These are phyloP conservation scores for Echinarachnius parma DNA, from an alignment of 53 echinoderm and acorn worm genomes.

Conservation along the genomic window DNA sequence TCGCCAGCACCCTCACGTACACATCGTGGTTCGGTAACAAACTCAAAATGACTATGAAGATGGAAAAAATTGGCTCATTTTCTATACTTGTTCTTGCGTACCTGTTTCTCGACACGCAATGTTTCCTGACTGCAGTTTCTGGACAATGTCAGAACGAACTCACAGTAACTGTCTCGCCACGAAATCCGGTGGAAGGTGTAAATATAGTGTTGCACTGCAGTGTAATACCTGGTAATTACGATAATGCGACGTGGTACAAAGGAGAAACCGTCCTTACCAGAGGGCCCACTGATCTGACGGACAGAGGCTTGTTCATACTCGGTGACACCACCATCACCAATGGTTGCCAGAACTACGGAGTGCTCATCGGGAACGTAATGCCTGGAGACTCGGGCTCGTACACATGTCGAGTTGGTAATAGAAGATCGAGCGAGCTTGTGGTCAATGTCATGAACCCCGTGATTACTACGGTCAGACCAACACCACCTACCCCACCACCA, in stretches of 20 bases:
- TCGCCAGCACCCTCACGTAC: too few species aligned
- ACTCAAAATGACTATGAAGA: too few species aligned
- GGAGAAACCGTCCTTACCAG: not conserved
- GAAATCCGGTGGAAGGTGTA: not conserved
- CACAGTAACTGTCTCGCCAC: not conserved
- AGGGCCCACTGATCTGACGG: not conserved
- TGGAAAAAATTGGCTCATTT: too few species aligned
- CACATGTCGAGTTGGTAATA: slow-evolving; percentile 19
- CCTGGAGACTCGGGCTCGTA: slow-evolving; percentile 1
- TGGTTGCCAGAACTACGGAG: slow-evolving; percentile 5
- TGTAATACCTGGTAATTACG: not conserved
- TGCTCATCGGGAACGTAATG: not conserved
- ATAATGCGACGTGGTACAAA: slow-evolving; percentile 22
- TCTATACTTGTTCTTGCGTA: too few species aligned
- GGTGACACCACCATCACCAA: not conserved
- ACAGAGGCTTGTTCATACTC: not conserved
- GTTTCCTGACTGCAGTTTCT: too few species aligned
- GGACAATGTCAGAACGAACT: not conserved
- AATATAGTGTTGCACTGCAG: not conserved
- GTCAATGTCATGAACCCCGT: not conserved
- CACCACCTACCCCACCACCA: slow-evolving; percentile 28
- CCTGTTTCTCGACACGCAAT: too few species aligned
- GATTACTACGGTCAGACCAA: slow-evolving; percentile 20
- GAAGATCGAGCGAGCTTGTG: not conserved
- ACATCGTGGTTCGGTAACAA: too few species aligned